Base-by-base conservation (phyloP, 2,888 invertebrate genomes). In the Stegana nigrithorax region DNA sequence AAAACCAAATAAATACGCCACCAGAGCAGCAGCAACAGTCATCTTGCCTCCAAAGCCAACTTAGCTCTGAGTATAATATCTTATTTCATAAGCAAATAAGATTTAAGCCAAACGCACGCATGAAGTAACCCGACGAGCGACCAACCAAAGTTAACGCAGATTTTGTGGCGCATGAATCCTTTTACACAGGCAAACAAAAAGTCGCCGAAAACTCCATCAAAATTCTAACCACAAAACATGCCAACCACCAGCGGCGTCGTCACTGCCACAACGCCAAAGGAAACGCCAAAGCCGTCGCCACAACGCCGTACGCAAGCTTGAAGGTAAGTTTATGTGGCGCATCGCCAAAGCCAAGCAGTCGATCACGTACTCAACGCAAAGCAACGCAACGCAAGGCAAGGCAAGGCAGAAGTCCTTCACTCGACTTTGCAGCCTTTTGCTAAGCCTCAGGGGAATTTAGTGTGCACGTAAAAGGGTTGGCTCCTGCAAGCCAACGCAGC, bases 161-260 rank as follows among this genome's bases (percentile, higher is more conserved):
- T 75, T 75, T 55, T 60, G 75, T 67, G 78, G 70, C 69, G 65
- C 78, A 71, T n/a, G 72, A 73, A 66, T 66, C 67, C 71, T 70
- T 71, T 59, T 64, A 64, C 73, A 68, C 70, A 70, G 73, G 53
- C 65, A 67, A 62, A 60, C 55, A 64, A 62, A 62, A 29, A 44
- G 56, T 27, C 26, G 27, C 59, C 50, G 60, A 68, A 47, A 73
- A 71, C 65, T 73, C 79, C 68, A 81, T 82, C 81, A 80, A 80
- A 81, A 82, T 82, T 81, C 81, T 80, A 78, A 81, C 80, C 81
- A 73, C 81, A 81, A 70, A 67, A 67, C 70, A 68, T 36, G 53
- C 53, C 19, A 64, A 68, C 66, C 66, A 59, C 25, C 66, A 71
- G 62, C 36, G 47, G n/a, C n/a, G 50, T 44, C 64, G 23, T 42